These are phyloP conservation scores for Rotaria sp. DNA, from an alignment of 2,888 invertebrate species.

Conservation along the genomic window DNA sequence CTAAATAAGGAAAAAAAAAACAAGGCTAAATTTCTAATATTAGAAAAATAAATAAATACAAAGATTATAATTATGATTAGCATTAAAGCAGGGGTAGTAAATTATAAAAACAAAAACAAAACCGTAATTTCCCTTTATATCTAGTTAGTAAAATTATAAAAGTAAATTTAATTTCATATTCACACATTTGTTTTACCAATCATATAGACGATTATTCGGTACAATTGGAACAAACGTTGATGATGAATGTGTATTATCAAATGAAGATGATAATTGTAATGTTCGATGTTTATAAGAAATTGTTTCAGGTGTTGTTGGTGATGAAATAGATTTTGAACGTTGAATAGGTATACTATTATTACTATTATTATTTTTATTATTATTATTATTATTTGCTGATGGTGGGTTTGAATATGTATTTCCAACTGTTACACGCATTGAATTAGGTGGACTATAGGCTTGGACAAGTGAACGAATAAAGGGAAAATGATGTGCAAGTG, in stretches of 20 bases:
- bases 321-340: constrained; percentile 15
- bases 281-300: background rate
- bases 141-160: background rate
- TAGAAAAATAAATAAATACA: background rate
- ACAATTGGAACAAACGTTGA: background rate
- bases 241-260: background rate
- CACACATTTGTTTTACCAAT: background rate
- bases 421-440: background rate
- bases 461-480: constrained; percentile 1
- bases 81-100: background rate
- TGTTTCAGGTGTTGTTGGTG: background rate
- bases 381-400: background rate
- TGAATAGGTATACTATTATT: background rate
- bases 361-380: background rate
- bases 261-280: background rate
- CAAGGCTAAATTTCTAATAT: too few relatives aligned
- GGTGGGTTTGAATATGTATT: background rate
- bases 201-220: background rate
- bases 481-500: background rate
- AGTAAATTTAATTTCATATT: background rate
- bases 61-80: background rate
- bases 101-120: too few relatives aligned
- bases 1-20: background rate
- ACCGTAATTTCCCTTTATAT: background rate
- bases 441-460: background rate